Base-by-base conservation (phyloP, 2,888 invertebrate genomes). In the Cantharis rustica region DNA sequence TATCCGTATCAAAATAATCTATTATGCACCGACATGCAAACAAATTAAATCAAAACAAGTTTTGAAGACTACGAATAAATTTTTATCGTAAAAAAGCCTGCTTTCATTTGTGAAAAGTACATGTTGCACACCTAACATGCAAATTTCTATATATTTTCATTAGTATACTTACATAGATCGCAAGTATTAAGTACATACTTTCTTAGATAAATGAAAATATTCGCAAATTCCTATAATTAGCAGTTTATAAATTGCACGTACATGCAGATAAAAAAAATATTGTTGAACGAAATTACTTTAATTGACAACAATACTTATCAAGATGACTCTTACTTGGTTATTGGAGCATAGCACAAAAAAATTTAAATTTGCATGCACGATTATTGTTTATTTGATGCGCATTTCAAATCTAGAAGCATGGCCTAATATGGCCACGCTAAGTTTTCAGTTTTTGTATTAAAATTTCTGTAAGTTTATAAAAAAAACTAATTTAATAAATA, bases 341-440 rank as follows among this genome's bases (percentile, higher is more conserved):
- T 72, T 64, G 66, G 72, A 72, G 72, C 72, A 72, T 72, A 47
- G 17, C 23, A 66, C 5, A 68, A 66, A 72, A 66, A 72, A 72
- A n/a, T 27, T 64, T 16, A 16, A 27, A 71, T 75, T 66, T 61
- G 66, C 70, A 71, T 71, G 27, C 16, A 26, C 23, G 13, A 20
- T 72, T 64, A 69, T 62, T 17, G 17, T 62, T 70, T 74, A 71
- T 76, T 76, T 76, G 16, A 68, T 61, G 64, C 73, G 73, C 68
- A 69, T 61, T 69, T 16, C 68, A 70, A 68, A 47, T 72, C 31
- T 16, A 61, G 68, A 72, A 69, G 31, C 72, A 62, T 69, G 17
- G 47, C 76, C 71, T 76, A 71, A 73, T 72, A 27, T 20, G 62
- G 73, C n/a, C 64, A 66, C 64, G 23, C 2, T n/a, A 66, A 23